phyloP scores from a whole-genome alignment of 2,797 vertebrate genomes.

The Microchirus variegatus region DNA sequence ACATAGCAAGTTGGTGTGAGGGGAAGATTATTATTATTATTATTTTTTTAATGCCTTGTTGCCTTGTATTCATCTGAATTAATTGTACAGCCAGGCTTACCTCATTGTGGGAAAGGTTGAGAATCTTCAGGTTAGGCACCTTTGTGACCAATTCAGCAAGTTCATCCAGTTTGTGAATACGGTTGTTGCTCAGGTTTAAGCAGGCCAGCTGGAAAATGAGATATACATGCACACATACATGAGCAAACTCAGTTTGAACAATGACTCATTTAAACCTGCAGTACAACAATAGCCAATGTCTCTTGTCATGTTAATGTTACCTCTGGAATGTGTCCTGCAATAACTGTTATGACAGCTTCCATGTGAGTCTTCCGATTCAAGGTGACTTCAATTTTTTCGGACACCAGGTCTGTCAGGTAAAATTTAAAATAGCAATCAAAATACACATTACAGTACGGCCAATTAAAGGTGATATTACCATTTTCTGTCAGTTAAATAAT shows the following conservation, averaged over 20 bases:
- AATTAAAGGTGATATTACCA: too few species aligned
- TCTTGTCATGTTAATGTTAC: conserved; percentile 59
- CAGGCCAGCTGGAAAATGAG: conserved; percentile 77
- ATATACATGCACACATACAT: not conserved
- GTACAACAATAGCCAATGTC: not conserved
- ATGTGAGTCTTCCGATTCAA: conserved; percentile 86
- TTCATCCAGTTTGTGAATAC: conserved; percentile 86
- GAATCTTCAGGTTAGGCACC: conserved; percentile 84
- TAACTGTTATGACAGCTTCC: conserved; percentile 85
- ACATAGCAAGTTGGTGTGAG: conserved; percentile 1
- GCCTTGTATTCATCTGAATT: not conserved
- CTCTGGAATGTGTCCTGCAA: conserved; percentile 92
- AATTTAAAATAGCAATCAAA: too few species aligned
- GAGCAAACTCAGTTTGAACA: conserved; percentile 3
- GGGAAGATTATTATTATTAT: too few species aligned
- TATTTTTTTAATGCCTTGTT: not conserved
- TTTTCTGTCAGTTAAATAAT: not conserved
- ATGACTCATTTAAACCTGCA: not conserved
- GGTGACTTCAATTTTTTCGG: conserved; percentile 86
- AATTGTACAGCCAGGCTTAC: conserved; percentile 67
- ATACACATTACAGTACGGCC: too few species aligned
- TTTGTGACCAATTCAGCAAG: conserved; percentile 83
- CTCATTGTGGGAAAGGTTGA: conserved; percentile 90
- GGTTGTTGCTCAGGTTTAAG: conserved; percentile 90
- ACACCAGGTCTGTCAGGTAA: conserved; percentile 81